These are phyloP conservation scores for Rhinoraja longicauda DNA, from an alignment of 2,797 vertebrate species.

Conservation along the genomic window DNA sequence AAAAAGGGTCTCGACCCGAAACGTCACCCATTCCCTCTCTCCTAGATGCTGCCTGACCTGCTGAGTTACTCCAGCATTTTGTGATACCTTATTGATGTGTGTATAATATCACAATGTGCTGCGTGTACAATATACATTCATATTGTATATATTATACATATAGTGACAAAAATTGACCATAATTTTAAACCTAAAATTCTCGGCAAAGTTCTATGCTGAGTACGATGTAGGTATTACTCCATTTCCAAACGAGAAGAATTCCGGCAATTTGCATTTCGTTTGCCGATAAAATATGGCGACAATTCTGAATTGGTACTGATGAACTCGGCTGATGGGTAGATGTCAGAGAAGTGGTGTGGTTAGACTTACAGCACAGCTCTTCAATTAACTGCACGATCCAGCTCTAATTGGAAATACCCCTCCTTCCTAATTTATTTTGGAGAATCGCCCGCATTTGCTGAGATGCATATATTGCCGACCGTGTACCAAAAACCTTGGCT, in stretches of 20 bases:
- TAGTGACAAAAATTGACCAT: too few relatives aligned
- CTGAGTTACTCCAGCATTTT: too few relatives aligned
- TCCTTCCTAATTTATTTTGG: conserved; percentile 5
- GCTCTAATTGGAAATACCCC: neutral
- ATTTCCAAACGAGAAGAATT: neutral
- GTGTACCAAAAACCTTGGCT: neutral
- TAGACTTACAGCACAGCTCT: neutral
- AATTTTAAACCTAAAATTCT: neutral
- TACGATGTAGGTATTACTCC: neutral
- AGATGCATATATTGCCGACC: neutral
- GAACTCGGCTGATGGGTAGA: too few relatives aligned
- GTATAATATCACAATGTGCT: too few relatives aligned
- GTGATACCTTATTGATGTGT: too few relatives aligned
- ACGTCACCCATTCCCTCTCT: too few relatives aligned
- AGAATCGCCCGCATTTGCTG: neutral
- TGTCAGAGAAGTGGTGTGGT: neutral
- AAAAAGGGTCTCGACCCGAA: too few relatives aligned
- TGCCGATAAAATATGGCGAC: neutral
- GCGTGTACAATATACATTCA: too few relatives aligned
- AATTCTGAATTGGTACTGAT: conserved; percentile 11
- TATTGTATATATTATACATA: too few relatives aligned
- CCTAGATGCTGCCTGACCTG: too few relatives aligned
- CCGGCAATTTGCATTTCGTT: neutral
- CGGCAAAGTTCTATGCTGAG: neutral
- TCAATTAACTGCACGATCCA: conserved; percentile 10